These are phyloP conservation scores for Glyptemys insculpta DNA, from an alignment of 2,797 vertebrate genomes.

Conservation along the genomic window DNA sequence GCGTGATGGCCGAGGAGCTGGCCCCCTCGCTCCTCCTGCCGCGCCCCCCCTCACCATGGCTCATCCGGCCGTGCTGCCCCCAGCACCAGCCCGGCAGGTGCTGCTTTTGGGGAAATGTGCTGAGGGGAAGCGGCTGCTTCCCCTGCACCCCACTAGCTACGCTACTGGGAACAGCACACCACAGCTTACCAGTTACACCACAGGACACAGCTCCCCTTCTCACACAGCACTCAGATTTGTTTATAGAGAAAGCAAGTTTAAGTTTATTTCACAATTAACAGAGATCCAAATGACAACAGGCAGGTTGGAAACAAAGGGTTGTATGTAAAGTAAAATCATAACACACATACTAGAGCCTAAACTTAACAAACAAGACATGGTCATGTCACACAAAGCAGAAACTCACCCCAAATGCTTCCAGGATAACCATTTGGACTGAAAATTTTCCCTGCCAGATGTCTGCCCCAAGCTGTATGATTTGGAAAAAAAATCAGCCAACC, in stretches of 20 bases:
- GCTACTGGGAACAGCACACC: neutral
- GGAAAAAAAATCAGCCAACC: no score
- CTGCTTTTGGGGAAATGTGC: no score
- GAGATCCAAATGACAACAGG: neutral
- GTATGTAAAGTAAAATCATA: neutral
- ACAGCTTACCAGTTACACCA: neutral
- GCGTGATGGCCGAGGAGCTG: no score
- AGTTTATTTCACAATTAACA: neutral
- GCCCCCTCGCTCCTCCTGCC: no score
- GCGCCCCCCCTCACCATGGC: accelerated
- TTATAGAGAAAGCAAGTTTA: neutral
- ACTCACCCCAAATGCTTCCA: neutral
- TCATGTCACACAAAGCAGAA: neutral
- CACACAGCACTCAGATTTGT: neutral
- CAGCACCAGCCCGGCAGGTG: no score
- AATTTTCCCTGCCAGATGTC: no score
- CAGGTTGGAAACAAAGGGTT: neutral
- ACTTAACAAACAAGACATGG: neutral
- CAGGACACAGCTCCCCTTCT: neutral
- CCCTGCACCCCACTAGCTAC: no score
- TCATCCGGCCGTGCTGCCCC: no score
- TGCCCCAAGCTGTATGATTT: no score
- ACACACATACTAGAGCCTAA: neutral
- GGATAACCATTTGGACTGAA: neutral
- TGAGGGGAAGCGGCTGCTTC: no score